A percentile compares a stretch with the other conserved stretches of the same genome.
Evolutionary conservation across 2,797 vertebrate species (phyloP).

Genomic region (Agapornis canus): DNA sequence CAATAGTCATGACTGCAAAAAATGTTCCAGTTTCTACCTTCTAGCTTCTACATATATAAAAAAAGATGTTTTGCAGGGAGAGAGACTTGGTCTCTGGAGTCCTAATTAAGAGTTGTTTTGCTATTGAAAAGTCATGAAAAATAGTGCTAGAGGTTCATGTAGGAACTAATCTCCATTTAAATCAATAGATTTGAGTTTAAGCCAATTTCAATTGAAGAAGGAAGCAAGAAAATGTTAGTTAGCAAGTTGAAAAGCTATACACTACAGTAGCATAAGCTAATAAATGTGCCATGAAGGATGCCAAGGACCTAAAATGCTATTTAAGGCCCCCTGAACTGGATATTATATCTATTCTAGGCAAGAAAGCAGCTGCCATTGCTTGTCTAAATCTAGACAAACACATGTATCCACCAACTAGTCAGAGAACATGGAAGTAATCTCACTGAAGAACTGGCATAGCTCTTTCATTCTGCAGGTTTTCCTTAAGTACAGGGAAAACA

Average conservation of each 20-base stretch:
- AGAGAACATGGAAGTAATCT: background rate
- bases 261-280: background rate
- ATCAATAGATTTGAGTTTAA: background rate
- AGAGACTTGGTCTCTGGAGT: background rate
- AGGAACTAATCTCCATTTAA: slow-evolving; percentile 2
- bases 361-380: background rate
- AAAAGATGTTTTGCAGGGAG: background rate
- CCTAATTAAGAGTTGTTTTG: slow-evolving; percentile 24
- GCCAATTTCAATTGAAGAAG: background rate
- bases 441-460: background rate
- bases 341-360: background rate
- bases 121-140: background rate
- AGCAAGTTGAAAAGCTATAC: background rate
- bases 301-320: background rate
- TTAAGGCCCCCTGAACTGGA: background rate
- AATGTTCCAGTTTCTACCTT: background rate
- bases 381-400: background rate
- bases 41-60: background rate
- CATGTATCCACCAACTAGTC: background rate
- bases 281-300: background rate
- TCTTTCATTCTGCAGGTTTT: background rate
- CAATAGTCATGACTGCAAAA: background rate
- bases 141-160: background rate
- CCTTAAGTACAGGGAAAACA: background rate
- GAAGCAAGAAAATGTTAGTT: background rate